Evolutionary conservation across 2,888 invertebrate genomes (phyloP), one percentile per base, ranked within the genome.

Genomic region (Kryphioiulus occultus): DNA sequence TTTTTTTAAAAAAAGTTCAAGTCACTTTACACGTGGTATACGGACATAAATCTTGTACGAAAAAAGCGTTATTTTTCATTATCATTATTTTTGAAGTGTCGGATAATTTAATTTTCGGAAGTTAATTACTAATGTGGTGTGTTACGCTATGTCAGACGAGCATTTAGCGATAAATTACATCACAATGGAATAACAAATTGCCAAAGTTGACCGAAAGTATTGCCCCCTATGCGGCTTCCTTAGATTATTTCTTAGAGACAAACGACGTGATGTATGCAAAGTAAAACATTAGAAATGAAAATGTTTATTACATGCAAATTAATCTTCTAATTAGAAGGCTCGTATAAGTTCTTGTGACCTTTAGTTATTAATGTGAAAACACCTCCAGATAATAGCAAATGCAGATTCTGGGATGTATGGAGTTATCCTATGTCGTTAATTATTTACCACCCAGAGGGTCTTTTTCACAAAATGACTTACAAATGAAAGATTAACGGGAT

Each of bases 151-250:
- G 59, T 4, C 22, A 68, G 26, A 68, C 68, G 10, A 68, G 10
- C 68, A 68, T 68, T 68, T 68, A 68, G 26, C 26, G 68, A 26
- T 68, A 68, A 68, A 68, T 68, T 26, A 26, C 26, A 68, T 26
- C 68, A 68, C 68, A 68, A 68, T 68, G 68, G 68, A 78, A 78
- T 78, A 78, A 78, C 30, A 32, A 78, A 78, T 78, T 78, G 17
- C 78, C 30, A 17, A 78, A 30, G 78, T 78, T 78, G 78, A 30
- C 78, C 30, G 15, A 30, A 30, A 32, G 78, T 78, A 78, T 15
- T 32, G 78, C 30, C 19, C n/a, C 30, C 4, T 9, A 30, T 26
- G 17, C 17, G 30, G 78, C 30, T 32, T 78, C 78, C 30, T 78
- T 78, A 17, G 15, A 78, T 68, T 26, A 1, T 68, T 78, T 32